Percentiles rank a stretch among this genome's conserved stretches.
Evolutionary conservation across 2,797 vertebrate genomes (phyloP).

Genomic region (Limosa lapponica): DNA sequence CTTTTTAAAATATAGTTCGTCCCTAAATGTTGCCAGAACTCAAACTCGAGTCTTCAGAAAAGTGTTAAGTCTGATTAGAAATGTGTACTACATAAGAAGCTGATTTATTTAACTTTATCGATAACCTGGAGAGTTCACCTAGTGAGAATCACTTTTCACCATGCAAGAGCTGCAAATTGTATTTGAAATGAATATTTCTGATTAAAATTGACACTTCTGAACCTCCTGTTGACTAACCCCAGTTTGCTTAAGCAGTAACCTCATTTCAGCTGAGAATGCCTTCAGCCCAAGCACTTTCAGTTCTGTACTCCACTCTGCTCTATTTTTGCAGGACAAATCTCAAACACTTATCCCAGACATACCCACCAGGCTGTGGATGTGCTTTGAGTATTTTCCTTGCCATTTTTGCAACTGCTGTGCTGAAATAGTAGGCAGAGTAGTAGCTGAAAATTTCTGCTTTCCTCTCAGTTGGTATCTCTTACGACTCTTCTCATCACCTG

Average conservation of each 20-base stretch:
- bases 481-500: neutral
- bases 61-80: neutral
- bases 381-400: neutral
- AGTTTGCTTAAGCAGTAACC: neutral
- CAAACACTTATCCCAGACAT: neutral
- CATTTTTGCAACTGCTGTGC: neutral
- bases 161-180: conserved; percentile 24
- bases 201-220: conserved; percentile 1
- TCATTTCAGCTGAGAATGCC: neutral
- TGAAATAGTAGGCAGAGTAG: neutral
- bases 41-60: neutral
- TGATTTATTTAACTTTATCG: conserved; percentile 16
- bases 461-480: neutral
- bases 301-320: neutral
- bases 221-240: neutral
- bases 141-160: conserved; percentile 35
- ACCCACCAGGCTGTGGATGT: neutral
- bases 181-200: conserved; percentile 19
- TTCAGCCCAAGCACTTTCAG: neutral
- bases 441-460: neutral
- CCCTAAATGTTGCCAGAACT: neutral
- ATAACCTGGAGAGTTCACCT: neutral
- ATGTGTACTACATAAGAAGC: neutral
- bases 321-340: neutral
- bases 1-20: neutral